Conservation (phyloP, 35 echinoderm and acorn worm genomes). For the Acanthaster planci region DNA sequence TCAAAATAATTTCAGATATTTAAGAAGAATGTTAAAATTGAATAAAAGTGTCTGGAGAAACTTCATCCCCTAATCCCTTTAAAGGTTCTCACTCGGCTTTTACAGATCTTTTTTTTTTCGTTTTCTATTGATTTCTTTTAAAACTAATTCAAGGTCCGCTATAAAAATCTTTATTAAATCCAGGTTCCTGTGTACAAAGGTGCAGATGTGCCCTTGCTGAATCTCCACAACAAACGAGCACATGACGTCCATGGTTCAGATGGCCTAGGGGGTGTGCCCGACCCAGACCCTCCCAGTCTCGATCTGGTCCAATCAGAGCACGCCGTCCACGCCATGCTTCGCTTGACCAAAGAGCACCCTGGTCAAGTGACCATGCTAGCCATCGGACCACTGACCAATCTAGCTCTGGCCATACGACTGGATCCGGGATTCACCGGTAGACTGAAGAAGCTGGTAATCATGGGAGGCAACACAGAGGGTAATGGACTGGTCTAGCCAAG, state of each 20-base stretch:
- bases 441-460: constrained; percentile 66
- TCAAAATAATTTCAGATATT: too few species aligned
- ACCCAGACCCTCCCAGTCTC: constrained; percentile 21
- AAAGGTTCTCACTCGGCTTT: too few species aligned
- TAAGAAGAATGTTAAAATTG: too few species aligned
- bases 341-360: constrained; percentile 51
- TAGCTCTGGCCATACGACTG: constrained; percentile 58
- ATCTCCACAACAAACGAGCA: neutral
- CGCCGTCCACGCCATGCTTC: constrained; percentile 52
- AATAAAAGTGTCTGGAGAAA: too few species aligned
- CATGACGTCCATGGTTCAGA: neutral
- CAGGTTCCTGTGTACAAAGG: constrained; percentile 39
- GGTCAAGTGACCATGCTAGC: constrained; percentile 54
- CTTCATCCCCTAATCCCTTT: too few species aligned
- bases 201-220: neutral
- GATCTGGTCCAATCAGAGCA: constrained; percentile 51
- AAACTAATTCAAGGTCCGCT: too few species aligned
- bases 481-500: neutral
- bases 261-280: constrained; percentile 36
- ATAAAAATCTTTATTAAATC: neutral
- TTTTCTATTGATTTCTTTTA: too few species aligned
- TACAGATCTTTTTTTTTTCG: neutral
- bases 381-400: constrained; percentile 75
- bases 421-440: constrained; percentile 58
- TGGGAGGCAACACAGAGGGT: constrained; percentile 69